Conservation (phyloP, 2,797 vertebrate species). For the Neomorphus geoffroyi region DNA sequence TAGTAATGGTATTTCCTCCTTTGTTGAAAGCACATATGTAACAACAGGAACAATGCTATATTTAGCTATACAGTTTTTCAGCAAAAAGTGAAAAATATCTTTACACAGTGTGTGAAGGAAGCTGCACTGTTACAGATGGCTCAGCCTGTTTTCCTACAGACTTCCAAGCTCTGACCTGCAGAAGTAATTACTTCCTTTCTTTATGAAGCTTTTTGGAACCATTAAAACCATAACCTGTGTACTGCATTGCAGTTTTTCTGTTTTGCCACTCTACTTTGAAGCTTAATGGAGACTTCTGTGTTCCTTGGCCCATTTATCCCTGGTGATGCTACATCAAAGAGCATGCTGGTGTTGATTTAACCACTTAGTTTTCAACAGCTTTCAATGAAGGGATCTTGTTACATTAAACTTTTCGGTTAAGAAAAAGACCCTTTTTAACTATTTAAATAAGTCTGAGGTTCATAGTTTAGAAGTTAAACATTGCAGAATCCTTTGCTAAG, state of each 20-base stretch:
- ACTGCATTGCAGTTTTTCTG: background rate
- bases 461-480: constrained; percentile 20
- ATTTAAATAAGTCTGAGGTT: background rate
- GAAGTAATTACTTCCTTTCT: background rate
- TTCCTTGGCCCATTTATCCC: background rate
- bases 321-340: constrained; percentile 1
- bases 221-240: constrained; percentile 13
- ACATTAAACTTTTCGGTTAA: constrained; percentile 11
- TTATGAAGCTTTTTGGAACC: background rate
- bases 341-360: constrained; percentile 7
- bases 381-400: background rate
- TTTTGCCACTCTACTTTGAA: constrained; percentile 30
- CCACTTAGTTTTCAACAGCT: constrained; percentile 27
- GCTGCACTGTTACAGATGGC: background rate
- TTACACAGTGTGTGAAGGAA: background rate
- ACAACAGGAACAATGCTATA: background rate
- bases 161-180: background rate
- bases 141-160: background rate
- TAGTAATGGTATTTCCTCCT: background rate
- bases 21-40: background rate
- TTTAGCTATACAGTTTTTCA: background rate
- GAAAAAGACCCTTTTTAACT: constrained; percentile 10
- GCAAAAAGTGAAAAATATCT: background rate
- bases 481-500: background rate
- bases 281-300: background rate